Evolutionary conservation across 1,140 invertebrate species (phyloP).

Genomic region (Drosophila triauraria): DNA sequence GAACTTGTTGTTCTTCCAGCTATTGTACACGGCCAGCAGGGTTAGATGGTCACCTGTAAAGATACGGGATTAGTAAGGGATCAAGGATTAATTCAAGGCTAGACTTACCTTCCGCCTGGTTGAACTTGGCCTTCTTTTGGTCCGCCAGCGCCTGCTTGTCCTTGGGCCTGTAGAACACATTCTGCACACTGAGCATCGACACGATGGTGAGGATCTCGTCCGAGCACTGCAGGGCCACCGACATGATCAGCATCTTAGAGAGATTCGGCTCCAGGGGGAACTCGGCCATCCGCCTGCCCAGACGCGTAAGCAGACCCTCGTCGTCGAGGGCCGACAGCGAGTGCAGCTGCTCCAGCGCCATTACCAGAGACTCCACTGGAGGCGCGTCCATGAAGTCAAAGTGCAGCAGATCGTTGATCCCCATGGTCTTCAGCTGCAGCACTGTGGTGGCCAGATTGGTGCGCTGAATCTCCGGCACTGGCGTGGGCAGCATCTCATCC

Average conservation of each 20-base stretch:
- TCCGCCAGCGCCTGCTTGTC: constrained; percentile 99
- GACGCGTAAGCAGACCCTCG: constrained; percentile 96
- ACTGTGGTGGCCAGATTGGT: constrained; percentile 98
- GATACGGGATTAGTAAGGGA: background rate
- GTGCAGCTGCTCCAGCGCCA: constrained; percentile 98
- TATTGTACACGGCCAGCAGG: constrained; percentile 99
- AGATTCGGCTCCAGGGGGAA: constrained; percentile 99
- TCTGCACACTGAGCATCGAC: constrained; percentile 99
- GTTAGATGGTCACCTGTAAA: constrained; percentile 95
- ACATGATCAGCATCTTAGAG: constrained; percentile 99
- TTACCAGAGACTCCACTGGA: constrained; percentile 97
- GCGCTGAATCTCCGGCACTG: constrained; percentile 99
- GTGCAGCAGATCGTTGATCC: constrained; percentile 99
- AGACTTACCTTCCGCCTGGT: constrained; percentile 94
- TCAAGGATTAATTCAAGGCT: background rate
- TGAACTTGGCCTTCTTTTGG: constrained; percentile 99
- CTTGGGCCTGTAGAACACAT: constrained; percentile 98
- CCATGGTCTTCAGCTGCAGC: constrained; percentile 99
- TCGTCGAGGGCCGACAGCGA: constrained; percentile 98
- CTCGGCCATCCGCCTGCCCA: constrained; percentile 99
- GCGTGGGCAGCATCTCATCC: constrained; percentile 99
- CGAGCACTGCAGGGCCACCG: constrained; percentile 98
- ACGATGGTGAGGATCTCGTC: constrained; percentile 99
- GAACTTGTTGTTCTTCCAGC: constrained; percentile 99
- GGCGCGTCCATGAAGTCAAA: constrained; percentile 99